A percentile compares a stretch with the other conserved stretches of the same genome.
Conservation (phyloP, 2,113 vertebrate genomes). For the Hydropotes inermis region DNA sequence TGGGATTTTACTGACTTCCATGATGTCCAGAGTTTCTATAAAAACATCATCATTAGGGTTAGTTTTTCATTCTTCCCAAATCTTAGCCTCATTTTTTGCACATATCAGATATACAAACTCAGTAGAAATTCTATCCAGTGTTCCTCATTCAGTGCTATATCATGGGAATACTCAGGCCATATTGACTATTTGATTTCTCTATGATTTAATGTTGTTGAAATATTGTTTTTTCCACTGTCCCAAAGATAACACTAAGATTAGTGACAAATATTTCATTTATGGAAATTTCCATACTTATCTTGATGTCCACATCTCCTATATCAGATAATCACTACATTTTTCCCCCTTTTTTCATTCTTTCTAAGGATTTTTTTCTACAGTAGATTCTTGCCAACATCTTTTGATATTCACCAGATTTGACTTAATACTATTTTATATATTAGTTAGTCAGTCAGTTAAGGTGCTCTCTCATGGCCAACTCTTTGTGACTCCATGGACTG, state of each 20-base stretch:
- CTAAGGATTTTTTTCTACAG: background rate
- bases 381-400: background rate
- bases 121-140: background rate
- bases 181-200: no score
- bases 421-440: background rate
- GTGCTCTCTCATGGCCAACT: rapidly evolving
- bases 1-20: background rate
- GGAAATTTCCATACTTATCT: background rate
- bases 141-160: background rate
- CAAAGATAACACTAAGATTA: background rate
- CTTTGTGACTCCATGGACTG: background rate
- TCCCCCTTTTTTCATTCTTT: background rate
- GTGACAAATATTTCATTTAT: background rate
- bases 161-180: background rate
- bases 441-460: background rate
- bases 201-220: background rate
- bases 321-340: background rate
- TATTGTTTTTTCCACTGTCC: background rate
- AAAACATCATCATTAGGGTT: background rate
- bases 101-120: background rate
- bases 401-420: background rate
- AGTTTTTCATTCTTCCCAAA: background rate
- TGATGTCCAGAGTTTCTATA: background rate
- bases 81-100: background rate
- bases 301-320: background rate